These are phyloP conservation scores for Eulemur mongoz DNA, from an alignment of 2,797 vertebrate species.

Conservation along the genomic window DNA sequence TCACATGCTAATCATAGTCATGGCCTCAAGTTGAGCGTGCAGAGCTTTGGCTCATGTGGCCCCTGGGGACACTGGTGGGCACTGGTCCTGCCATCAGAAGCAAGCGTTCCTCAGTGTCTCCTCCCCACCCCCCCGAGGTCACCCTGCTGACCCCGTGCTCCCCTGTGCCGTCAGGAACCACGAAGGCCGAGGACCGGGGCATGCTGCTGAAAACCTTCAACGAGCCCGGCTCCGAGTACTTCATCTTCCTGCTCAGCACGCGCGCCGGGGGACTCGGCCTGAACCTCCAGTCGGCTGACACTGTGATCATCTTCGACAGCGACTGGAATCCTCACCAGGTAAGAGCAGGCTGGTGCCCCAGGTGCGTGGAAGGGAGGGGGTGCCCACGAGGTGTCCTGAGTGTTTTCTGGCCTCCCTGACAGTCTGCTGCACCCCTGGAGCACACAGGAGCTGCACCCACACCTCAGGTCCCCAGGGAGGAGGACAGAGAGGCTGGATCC, in stretches of 20 bases:
- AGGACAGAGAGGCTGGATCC: neutral
- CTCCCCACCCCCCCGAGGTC: fast-evolving
- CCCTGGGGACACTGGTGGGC: fast-evolving
- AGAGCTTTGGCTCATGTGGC: neutral
- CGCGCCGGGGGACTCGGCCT: constrained; percentile 95
- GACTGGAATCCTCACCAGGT: constrained; percentile 99
- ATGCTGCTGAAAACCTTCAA: constrained; percentile 97
- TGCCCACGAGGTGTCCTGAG: neutral
- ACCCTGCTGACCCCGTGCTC: neutral
- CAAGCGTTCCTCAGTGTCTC: neutral
- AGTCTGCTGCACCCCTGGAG: neutral
- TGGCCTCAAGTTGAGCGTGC: fast-evolving
- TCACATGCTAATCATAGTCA: fast-evolving
- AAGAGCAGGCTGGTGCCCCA: neutral
- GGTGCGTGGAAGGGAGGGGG: neutral
- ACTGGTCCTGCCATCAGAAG: neutral
- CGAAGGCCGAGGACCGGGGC: constrained; percentile 95
- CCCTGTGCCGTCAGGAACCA: constrained; percentile 88
- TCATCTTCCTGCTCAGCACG: constrained; percentile 96
- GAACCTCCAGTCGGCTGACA: constrained; percentile 96
- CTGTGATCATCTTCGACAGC: constrained; percentile 97
- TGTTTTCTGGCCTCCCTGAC: fast-evolving
- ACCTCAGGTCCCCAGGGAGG: neutral
- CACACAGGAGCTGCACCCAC: fast-evolving
- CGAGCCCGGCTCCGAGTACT: constrained; percentile 93